phyloP scores from a whole-genome alignment of 2,888 invertebrate genomes.

The Notodromas monacha region DNA sequence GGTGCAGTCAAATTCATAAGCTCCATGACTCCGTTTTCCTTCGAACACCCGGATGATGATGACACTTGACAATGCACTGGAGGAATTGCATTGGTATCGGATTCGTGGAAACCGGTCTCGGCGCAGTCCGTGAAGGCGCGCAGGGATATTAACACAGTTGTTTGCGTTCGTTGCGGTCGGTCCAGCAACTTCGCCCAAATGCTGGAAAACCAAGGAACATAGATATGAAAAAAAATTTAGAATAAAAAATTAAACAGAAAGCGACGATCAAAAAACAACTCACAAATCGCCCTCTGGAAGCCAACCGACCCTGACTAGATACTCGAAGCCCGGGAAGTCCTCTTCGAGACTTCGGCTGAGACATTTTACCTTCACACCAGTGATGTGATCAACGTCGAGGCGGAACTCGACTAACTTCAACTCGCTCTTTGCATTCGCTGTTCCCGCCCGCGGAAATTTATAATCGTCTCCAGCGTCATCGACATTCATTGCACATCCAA shows the following conservation, averaged over 20 bases:
- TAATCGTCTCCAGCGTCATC: slow-evolving; percentile 48
- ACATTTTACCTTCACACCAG: too few relatives aligned
- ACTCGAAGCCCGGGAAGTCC: slow-evolving; percentile 74
- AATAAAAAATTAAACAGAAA: too few relatives aligned
- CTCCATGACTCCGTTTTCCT: too few relatives aligned
- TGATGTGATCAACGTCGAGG: slow-evolving; percentile 26
- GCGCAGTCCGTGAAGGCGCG: too few relatives aligned
- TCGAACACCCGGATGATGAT: too few relatives aligned
- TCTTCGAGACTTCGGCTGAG: slow-evolving; percentile 38
- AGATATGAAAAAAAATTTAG: slow-evolving; percentile 6
- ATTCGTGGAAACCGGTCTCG: too few relatives aligned
- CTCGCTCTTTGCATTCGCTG: slow-evolving; percentile 58
- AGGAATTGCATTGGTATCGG: too few relatives aligned
- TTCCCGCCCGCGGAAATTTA: slow-evolving; percentile 49
- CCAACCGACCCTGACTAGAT: slow-evolving; percentile 81
- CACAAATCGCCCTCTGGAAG: slow-evolving; percentile 60
- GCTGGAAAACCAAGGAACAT: slow-evolving; percentile 19
- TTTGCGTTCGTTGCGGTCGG: slow-evolving; percentile 47
- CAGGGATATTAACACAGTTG: slow-evolving; percentile 16
- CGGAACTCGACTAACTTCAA: slow-evolving; percentile 32
- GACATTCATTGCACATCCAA: slow-evolving; percentile 45
- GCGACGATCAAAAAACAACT: slow-evolving; percentile 16
- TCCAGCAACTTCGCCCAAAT: slow-evolving; percentile 74
- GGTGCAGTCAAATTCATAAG: too few relatives aligned
- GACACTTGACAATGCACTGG: too few relatives aligned